Conservation (phyloP, 2,113 vertebrate genomes). For the Eurystomus gularis region DNA sequence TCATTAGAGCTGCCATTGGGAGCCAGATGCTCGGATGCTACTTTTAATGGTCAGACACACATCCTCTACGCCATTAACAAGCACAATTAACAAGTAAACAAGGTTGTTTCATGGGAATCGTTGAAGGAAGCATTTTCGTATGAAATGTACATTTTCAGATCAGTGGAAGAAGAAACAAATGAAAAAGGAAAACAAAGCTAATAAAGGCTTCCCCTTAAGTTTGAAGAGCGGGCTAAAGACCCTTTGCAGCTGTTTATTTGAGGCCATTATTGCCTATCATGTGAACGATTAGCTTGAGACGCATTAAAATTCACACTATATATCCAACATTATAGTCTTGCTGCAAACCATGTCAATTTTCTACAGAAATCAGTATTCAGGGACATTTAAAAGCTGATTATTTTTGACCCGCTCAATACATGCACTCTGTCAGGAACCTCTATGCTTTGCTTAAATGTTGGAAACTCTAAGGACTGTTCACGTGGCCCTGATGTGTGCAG, state of each 20-base stretch:
- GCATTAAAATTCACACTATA: not conserved
- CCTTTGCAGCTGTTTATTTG: not conserved
- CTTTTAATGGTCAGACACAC: not conserved
- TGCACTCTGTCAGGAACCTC: not conserved
- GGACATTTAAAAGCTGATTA: not conserved
- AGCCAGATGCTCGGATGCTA: not conserved
- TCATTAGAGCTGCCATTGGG: rapidly evolving
- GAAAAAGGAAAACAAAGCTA: not conserved
- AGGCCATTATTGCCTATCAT: not conserved
- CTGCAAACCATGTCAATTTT: not conserved
- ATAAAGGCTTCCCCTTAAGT: not conserved
- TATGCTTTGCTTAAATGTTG: not conserved
- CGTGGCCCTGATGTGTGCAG: not conserved
- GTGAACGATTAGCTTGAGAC: not conserved
- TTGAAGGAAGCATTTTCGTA: not conserved
- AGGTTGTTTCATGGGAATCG: not conserved
- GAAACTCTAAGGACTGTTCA: not conserved
- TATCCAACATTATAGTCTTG: not conserved
- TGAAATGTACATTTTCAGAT: not conserved
- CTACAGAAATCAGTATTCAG: not conserved
- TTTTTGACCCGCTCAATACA: not conserved
- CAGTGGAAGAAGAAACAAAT: not conserved
- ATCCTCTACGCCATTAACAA: rapidly evolving
- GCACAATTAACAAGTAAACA: not conserved
- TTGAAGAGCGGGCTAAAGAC: not conserved